Evolutionary conservation across 2,888 invertebrate genomes (phyloP), one percentile per base, ranked within the genome.

Genomic region (Athrips mouffetella): DNA sequence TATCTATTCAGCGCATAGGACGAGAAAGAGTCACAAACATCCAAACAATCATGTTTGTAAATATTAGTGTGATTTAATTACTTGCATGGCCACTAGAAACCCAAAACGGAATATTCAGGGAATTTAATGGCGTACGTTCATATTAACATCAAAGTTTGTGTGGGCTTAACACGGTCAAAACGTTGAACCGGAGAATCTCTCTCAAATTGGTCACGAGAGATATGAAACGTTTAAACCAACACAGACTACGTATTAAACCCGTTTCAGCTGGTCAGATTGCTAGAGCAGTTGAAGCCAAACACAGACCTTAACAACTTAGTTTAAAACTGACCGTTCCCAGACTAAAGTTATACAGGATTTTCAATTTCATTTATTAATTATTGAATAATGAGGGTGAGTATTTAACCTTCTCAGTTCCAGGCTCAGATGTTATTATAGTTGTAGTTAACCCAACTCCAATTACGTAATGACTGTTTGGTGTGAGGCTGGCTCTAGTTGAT

Each of bases 321-420:
- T 44, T 44, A 4, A 20, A 44, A 44, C 44, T 31, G 16, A 18
- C 21, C 21, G 16, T 42, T 44, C n/a, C 31, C 30, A 30, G 30
- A 31, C 13, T 20, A 15, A 13, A 31, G 30, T 20, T 13, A 21
- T 31, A 11, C 10, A 21, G 44, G 18, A 8, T 37, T 27, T 46
- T 37, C 46, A 46, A 46, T 46, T 46, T 27, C 35, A 46, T 37
- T 37, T 37, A 10, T 37, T 37, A 46, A 45, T 31, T 30, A 31
- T 21, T 44, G 44, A 44, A 44, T 44, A 44, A 44, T 44, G 44
- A 44, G 30, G 31, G 42, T 44, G 21, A n/a, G n/a, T n/a, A n/a
- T n/a, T 31, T 21, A 44, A 31, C 44, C 30, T 44, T 13, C 31
- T 11, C 13, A 7, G 10, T 20, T 20, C 16, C 10, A 30, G 18